Base-by-base conservation (phyloP, 2,113 vertebrate species). In the Argyrosomus japonicus region DNA sequence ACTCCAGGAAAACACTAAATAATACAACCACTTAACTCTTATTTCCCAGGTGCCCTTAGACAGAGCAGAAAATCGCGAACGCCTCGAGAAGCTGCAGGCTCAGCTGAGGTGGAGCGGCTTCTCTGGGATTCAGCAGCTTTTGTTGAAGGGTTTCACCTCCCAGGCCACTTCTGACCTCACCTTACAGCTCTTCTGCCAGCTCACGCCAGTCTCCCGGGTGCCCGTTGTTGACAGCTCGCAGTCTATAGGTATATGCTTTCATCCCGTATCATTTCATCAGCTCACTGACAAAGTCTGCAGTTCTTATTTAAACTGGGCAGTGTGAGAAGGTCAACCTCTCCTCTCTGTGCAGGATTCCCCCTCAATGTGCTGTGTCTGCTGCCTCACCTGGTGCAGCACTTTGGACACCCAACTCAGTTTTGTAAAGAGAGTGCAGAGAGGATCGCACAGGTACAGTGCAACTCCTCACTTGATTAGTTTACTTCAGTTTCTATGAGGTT, bases 191-290 rank as follows among this genome's bases (percentile, higher is more conserved):
- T 99, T 99, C 76, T 99, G 98, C 90, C 94, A 97, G 94, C 95
- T 99, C 80, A 99, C 98, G 0, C 97, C 98, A 0, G 98, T 99
- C 50, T 99, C 98, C 76, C 96, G 96, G 63, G 96, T 99, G 50
- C 94, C 97, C n/a, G 98, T 99, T 91, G 97, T 99, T 51, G 98
- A 99, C 93, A 96, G 96, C 67, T 98, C 98, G n/a, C 97, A 98
- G 93, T 97, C 97, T 70, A 97, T 99, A 91, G 98, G 98, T 99
- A 94, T 18, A 67, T 43, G 6, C n/a, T 53, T n/a, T 69, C 62
- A 60, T 54, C 36, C 14, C 45, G 27, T 23, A 32, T 45, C 0
- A 2, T 51, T 63, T 21, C 6, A 51, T 51, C 1, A 21, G 3
- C 36, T 56, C 2, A 21, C 15, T 60, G 13, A 29, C 6, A 75